These are phyloP conservation scores for Percopsis transmontana DNA, from an alignment of 2,113 vertebrate species.

Conservation along the genomic window DNA sequence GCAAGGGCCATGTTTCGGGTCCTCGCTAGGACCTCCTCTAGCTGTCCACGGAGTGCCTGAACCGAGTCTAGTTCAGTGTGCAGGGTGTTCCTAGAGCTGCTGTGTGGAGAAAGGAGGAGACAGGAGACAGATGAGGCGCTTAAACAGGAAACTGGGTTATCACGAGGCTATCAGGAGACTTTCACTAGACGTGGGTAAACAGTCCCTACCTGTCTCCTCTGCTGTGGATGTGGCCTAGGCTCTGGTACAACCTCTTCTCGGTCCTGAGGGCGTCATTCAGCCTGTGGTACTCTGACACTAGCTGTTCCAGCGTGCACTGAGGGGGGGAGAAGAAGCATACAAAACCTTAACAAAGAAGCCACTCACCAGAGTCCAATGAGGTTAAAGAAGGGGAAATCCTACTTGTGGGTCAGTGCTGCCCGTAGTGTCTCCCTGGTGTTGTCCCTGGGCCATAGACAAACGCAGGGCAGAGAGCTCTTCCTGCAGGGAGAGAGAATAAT, in stretches of 20 bases:
- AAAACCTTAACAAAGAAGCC: background rate
- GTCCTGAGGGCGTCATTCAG: conserved; percentile 88
- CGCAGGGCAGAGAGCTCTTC: conserved; percentile 84
- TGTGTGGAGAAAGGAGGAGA: conserved; percentile 15
- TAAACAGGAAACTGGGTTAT: background rate
- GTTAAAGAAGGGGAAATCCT: conserved; percentile 30
- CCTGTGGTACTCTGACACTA: conserved; percentile 83
- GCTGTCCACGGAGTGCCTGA: conserved; percentile 85
- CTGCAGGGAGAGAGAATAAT: conserved; percentile 59
- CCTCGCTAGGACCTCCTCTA: conserved; percentile 90
- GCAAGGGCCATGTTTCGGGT: conserved; percentile 83
- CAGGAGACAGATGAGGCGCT: background rate
- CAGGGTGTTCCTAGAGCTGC: conserved; percentile 82
- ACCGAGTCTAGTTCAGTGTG: conserved; percentile 87
- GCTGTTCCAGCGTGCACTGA: conserved; percentile 84
- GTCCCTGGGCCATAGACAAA: conserved; percentile 73
- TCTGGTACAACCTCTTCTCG: conserved; percentile 90
- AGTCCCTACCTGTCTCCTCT: conserved; percentile 82
- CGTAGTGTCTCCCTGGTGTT: conserved; percentile 73
- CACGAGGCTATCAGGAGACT: background rate
- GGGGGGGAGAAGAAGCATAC: background rate
- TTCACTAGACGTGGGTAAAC: background rate
- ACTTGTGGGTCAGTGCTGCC: conserved; percentile 82
- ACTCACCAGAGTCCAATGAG: background rate
- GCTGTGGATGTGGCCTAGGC: conserved; percentile 80